Evolutionary conservation across 2,888 invertebrate species (phyloP), one percentile per base, ranked within the genome.

Genomic region (Amiota communis): DNA sequence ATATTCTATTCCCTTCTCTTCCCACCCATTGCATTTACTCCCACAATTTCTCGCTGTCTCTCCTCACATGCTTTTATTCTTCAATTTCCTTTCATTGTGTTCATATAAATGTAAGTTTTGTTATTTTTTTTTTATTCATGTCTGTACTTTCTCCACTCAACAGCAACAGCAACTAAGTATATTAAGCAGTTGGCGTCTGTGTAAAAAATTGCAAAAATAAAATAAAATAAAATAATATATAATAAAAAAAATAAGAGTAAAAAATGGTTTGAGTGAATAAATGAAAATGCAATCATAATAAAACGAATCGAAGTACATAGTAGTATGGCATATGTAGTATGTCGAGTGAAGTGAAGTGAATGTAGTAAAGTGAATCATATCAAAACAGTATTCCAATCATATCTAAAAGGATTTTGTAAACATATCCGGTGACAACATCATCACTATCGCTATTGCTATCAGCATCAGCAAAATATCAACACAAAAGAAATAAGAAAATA

Each of bases 131-230:
- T 36, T 36, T 36, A 1, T 6, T 36, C 36, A 36, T 36, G 36
- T 36, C 36, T 36, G 82, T 82, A 83, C 84, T 84, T 83, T 85
- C 84, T 83, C 84, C 78, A 81, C 82, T 85, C 85, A 82, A 85
- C 84, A 85, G 82, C 23, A 23, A 23, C 23, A 23, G 23, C 23
- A 23, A 23, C 23, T 2, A 23, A 23, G 23, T 23, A 3, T 83
- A 86, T 86, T 79, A 79, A 83, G 81, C 83, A 82, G 86, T 84
- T 83, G 84, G 75, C 76, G 73, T 76, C 72, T 74, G 74, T 78
- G 2, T 2, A n/a, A 65, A 63, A 69, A 74, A 23, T 51, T n/a
- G n/a, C n/a, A n/a, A n/a, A n/a, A 20, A 61, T 47, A 51, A 17
- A 57, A 73, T 59, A 53, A 67, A 36, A 57, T 13, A 20, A 15